Evolutionary conservation across 2,797 vertebrate species (phyloP).

Genomic region (Holocentrus rufus): DNA sequence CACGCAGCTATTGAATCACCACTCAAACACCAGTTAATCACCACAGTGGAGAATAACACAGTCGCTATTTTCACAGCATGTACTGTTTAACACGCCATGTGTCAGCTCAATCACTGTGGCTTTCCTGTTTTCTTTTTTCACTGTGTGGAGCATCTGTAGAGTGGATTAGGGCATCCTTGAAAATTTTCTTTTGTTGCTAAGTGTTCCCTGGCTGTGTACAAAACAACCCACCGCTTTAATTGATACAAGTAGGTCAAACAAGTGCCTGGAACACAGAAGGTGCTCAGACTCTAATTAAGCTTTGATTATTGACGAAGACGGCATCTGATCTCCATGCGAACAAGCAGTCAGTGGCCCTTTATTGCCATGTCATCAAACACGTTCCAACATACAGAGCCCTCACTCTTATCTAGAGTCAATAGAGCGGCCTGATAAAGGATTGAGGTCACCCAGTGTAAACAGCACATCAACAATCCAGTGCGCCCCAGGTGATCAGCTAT

Average conservation of each 20-base stretch:
- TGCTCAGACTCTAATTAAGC: not conserved
- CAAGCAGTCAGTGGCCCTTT: conserved; percentile 19
- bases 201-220: not conserved
- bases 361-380: conserved; percentile 53
- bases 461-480: conserved; percentile 18
- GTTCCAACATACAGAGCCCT: conserved; percentile 45
- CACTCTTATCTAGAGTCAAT: conserved; percentile 69
- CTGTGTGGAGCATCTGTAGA: not conserved
- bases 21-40: not conserved
- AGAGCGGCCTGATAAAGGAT: conserved; percentile 32
- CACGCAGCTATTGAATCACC: not conserved
- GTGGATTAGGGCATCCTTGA: not conserved
- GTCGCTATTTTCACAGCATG: not conserved
- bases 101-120: not conserved
- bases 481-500: not conserved
- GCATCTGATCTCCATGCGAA: conserved; percentile 4
- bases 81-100: not conserved
- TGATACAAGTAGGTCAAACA: no score
- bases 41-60: not conserved
- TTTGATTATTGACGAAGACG: not conserved
- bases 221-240: no score
- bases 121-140: not conserved
- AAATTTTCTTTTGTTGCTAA: no score
- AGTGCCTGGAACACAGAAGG: not conserved
- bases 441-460: conserved; percentile 11